Base-by-base conservation (phyloP, 2,113 vertebrate species). In the Cyanoramphus novaezelandiae region DNA sequence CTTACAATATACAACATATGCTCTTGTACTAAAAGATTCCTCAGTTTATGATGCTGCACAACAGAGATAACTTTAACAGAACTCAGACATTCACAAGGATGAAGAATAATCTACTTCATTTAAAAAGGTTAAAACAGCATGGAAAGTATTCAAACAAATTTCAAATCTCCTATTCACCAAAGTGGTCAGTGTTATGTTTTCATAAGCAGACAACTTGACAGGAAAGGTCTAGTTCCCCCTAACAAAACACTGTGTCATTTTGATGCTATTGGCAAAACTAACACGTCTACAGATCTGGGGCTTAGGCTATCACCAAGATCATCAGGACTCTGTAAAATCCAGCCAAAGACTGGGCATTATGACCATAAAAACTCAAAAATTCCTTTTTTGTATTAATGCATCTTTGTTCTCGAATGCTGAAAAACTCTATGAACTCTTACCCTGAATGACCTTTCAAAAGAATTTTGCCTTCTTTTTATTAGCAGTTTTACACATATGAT, bases 231-330 rank as follows among this genome's bases (percentile, higher is more conserved):
- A 20, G 2, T 17, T 94, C 70, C 70, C 35, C 44, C 59, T 65
- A 72, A 88, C 39, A 65, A 92, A 96, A 91, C 71, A 55, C 50
- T 35, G 2, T 0, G 35, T 13, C 39, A 65, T 67, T 87, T 52
- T 55, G 70, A 57, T 49, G 25, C 44, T 57, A 7, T 18, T 91
- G 89, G 89, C 89, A 90, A 65, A 90, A 49, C 62, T 68, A 88
- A 92, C 37, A 72, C 70, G 44, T 39, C 44, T 14, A 16, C 70
- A 90, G 83, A 39, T 76, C 33, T 23, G 74, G 44, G 74, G 77
- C 74, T 91, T 19, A 72, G 84, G 89, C 86, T 91, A 72, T 89
- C 95, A 79, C 5, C 18, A 59, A 84, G 94, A 89, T 47, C 86
- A 95, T 68, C 86, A 90, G 44, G 0, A 47, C 18, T 76, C 81